Evolutionary conservation across 1,140 invertebrate species (phyloP).

Genomic region (Anastrepha ludens): DNA sequence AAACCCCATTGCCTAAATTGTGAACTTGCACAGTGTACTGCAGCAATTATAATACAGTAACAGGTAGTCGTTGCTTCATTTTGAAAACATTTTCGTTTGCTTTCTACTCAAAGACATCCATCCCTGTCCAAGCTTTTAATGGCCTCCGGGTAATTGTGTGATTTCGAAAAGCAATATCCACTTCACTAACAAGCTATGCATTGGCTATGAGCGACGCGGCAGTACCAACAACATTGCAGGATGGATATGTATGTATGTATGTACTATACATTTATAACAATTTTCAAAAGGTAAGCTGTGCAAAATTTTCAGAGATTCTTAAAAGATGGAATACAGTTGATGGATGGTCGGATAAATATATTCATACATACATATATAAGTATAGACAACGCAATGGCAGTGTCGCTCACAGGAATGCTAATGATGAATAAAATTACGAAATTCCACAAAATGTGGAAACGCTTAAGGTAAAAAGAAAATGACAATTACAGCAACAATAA

Average conservation of each 20-base stretch:
- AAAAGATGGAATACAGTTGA: conserved; percentile 1
- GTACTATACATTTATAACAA: neutral
- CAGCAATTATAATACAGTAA: neutral
- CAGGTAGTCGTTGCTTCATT: neutral
- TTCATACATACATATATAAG: too few species aligned
- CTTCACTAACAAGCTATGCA: conserved; percentile 3
- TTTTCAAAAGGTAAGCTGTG: neutral
- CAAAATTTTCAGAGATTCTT: neutral
- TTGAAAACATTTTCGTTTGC: neutral
- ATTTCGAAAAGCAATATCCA: conserved; percentile 44
- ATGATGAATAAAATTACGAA: neutral
- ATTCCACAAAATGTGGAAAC: neutral
- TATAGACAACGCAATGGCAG: neutral
- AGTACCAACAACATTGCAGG: neutral
- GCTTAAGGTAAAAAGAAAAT: neutral
- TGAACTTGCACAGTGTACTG: too few species aligned
- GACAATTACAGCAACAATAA: neutral
- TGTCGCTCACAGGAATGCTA: neutral
- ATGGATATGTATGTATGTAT: neutral
- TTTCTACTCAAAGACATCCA: neutral
- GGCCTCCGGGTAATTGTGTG: conserved; percentile 30
- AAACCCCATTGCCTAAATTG: too few species aligned
- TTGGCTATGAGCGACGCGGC: neutral
- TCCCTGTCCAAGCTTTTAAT: neutral
- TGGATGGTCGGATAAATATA: conserved; percentile 37